A percentile compares a stretch with the other conserved stretches of the same genome.
These are phyloP conservation scores for Callipepla squamata DNA, from an alignment of 2,113 vertebrate genomes.

Conservation along the genomic window DNA sequence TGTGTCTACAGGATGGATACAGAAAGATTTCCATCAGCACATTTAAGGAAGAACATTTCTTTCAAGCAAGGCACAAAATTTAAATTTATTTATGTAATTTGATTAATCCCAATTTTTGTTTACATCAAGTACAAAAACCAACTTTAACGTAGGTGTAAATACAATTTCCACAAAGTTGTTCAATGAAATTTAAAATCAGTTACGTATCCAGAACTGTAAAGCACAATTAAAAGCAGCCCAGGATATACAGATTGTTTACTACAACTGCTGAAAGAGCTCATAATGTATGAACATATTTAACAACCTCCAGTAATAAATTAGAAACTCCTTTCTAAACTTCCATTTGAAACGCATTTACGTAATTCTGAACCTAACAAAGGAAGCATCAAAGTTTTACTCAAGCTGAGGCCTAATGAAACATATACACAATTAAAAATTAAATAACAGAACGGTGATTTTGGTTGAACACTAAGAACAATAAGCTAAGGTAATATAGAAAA, in stretches of 20 bases:
- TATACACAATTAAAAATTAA: constrained; percentile 39
- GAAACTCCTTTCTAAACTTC: constrained; percentile 43
- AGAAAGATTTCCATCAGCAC: constrained; percentile 50
- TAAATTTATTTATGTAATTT: constrained; percentile 72
- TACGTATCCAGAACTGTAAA: constrained; percentile 48
- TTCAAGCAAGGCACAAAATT: constrained; percentile 84
- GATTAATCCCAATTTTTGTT: constrained; percentile 70
- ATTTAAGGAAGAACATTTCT: constrained; percentile 72
- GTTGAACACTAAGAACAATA: constrained; percentile 25
- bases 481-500: constrained; percentile 43
- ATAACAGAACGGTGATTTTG: constrained; percentile 24
- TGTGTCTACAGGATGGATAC: constrained; percentile 38
- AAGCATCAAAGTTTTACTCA: constrained; percentile 27
- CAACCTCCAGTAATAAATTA: constrained; percentile 56
- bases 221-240: constrained; percentile 57
- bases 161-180: constrained; percentile 58
- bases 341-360: background rate
- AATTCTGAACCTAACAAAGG: constrained; percentile 58
- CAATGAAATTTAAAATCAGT: constrained; percentile 52
- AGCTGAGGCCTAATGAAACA: constrained; percentile 39
- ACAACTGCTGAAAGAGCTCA: constrained; percentile 22
- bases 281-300: constrained; percentile 33
- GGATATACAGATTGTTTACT: constrained; percentile 56
- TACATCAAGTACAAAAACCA: constrained; percentile 74
- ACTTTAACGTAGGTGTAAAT: constrained; percentile 53